These are phyloP conservation scores for Drosophila conformis DNA, from an alignment of 2,888 invertebrate genomes.

Conservation along the genomic window DNA sequence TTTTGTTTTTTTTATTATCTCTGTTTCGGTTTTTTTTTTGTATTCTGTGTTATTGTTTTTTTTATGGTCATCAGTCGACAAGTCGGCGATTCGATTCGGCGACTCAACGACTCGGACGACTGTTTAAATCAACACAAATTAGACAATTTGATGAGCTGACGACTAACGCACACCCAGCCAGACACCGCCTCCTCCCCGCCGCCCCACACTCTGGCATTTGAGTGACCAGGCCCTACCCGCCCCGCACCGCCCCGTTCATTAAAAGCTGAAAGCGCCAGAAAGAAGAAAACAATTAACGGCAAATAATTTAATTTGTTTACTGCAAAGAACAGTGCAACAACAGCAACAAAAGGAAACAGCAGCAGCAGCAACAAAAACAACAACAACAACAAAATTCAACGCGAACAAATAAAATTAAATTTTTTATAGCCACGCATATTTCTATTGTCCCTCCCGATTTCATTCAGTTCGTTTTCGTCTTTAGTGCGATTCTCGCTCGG, in stretches of 20 bases:
- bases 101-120: constrained; percentile 29
- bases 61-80: constrained; percentile 22
- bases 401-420: constrained; percentile 50
- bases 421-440: constrained; percentile 46
- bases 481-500: background rate
- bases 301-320: constrained; percentile 74
- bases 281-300: constrained; percentile 64
- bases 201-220: background rate
- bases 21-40: background rate
- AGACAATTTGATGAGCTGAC: constrained; percentile 69
- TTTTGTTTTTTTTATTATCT: background rate
- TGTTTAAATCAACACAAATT: constrained; percentile 74
- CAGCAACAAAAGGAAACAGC: background rate
- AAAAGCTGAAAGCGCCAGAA: constrained; percentile 13
- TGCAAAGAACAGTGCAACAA: constrained; percentile 25
- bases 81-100: constrained; percentile 11
- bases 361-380: background rate
- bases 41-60: background rate
- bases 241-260: constrained; percentile 31
- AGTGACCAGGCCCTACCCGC: background rate
- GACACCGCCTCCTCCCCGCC: background rate
- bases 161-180: background rate
- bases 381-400: constrained; percentile 6
- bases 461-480: background rate
- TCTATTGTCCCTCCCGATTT: constrained; percentile 41